Conservation (phyloP, 2,888 invertebrate genomes). For the Cerastoderma edule region DNA sequence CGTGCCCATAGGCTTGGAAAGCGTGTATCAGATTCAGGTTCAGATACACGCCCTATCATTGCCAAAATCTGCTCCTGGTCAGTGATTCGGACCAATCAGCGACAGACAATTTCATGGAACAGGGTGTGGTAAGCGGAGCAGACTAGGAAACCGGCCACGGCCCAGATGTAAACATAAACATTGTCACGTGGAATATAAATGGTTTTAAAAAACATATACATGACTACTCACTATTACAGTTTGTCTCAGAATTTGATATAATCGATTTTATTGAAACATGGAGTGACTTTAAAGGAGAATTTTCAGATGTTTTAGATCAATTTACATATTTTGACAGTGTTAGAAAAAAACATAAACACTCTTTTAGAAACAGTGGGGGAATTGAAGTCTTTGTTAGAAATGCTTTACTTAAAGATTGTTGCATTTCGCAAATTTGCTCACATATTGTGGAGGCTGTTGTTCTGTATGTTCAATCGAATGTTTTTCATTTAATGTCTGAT, state of each 20-base stretch:
- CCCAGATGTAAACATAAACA: conserved; percentile 2
- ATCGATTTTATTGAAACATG: conserved; percentile 15
- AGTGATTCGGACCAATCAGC: background rate
- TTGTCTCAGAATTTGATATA: background rate
- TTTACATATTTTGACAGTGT: conserved; percentile 14
- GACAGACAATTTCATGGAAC: too few relatives aligned
- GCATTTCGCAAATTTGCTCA: conserved; percentile 6
- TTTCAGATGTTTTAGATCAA: conserved; percentile 1
- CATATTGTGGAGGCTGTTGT: background rate
- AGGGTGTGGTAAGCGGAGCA: background rate
- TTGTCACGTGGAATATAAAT: conserved; percentile 9
- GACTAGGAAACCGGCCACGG: conserved; percentile 11
- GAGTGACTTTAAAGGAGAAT: conserved; percentile 7
- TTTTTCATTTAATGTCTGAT: background rate
- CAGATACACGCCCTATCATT: background rate
- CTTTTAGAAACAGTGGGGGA: conserved; percentile 5
- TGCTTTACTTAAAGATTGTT: background rate
- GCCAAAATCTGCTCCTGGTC: background rate
- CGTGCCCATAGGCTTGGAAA: background rate
- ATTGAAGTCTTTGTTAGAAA: conserved; percentile 8
- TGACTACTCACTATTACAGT: background rate
- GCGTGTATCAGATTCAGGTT: too few relatives aligned
- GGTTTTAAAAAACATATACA: conserved; percentile 11
- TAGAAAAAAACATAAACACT: background rate
- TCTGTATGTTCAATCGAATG: background rate